Conservation (phyloP, 2,797 vertebrate species). For the Chromobotia macracanthus region DNA sequence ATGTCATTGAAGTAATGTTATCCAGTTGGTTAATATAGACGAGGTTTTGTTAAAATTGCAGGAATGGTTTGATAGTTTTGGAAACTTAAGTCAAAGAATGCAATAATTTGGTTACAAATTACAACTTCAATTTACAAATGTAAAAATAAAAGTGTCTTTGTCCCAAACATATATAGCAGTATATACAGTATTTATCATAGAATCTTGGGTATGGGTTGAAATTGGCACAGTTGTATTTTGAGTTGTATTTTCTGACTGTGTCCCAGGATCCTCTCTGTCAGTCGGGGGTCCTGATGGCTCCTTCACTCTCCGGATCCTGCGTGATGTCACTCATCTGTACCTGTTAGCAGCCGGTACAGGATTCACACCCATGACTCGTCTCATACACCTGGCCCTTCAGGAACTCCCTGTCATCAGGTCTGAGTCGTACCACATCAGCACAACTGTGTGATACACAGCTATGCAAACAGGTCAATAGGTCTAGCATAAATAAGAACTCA, state of each 20-base stretch:
- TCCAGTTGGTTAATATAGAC: neutral
- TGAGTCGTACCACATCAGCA: neutral
- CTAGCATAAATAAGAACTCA: too few relatives aligned
- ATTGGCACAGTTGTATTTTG: too few relatives aligned
- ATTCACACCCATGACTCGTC: slow-evolving; percentile 92
- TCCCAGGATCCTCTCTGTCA: slow-evolving; percentile 82
- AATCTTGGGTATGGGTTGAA: too few relatives aligned
- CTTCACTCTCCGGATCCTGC: slow-evolving; percentile 80
- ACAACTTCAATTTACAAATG: too few relatives aligned
- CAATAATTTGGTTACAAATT: too few relatives aligned
- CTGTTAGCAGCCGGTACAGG: slow-evolving; percentile 93
- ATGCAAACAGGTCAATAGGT: too few relatives aligned
- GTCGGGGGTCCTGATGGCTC: slow-evolving; percentile 86
- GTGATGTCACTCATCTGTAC: slow-evolving; percentile 84
- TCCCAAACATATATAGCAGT: neutral
- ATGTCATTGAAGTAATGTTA: too few relatives aligned
- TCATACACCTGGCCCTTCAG: slow-evolving; percentile 78
- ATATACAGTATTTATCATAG: neutral
- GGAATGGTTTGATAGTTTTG: too few relatives aligned
- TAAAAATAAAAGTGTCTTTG: neutral
- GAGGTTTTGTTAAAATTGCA: neutral
- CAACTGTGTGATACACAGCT: neutral
- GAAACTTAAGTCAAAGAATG: too few relatives aligned
- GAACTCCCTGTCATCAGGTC: slow-evolving; percentile 79
- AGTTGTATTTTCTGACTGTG: neutral